Evolutionary conservation across 23 tunicate genomes (phyloP).

Genomic region (Trididemnum clinides): DNA sequence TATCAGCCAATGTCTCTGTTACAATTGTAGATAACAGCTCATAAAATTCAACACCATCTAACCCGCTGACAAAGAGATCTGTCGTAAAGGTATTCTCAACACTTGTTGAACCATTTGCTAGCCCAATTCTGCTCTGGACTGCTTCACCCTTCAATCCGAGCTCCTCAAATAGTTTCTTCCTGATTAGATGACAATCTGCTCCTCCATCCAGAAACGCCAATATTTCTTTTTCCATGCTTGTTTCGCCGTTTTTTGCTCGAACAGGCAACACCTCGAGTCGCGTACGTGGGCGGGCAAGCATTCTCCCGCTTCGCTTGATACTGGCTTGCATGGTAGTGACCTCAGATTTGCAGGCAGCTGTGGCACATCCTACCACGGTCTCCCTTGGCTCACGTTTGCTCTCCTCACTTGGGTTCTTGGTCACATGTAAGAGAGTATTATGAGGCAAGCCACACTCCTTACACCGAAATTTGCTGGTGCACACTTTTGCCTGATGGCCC

Average conservation of each 20-base stretch:
- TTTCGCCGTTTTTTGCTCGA: not conserved
- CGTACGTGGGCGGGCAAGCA: not conserved
- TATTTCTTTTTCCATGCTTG: not conserved
- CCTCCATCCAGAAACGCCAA: not conserved
- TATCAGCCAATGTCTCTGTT: not conserved
- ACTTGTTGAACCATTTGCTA: not conserved
- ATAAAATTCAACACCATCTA: not conserved
- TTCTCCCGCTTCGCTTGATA: not conserved
- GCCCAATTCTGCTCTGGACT: not conserved
- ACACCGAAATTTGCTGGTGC: not conserved
- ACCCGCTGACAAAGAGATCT: not conserved
- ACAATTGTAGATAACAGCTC: not conserved
- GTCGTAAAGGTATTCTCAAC: not conserved
- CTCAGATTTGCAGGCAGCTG: not conserved
- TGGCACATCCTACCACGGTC: not conserved
- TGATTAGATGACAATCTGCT: not conserved
- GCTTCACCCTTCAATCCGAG: not conserved
- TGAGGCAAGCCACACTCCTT: not conserved
- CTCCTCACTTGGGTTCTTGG: not conserved
- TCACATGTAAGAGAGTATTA: not conserved
- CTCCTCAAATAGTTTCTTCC: not conserved
- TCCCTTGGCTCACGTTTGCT: not conserved
- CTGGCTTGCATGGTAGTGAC: not conserved
- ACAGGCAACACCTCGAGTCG: not conserved
- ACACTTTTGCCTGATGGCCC: not conserved